These are phyloP conservation scores for Metopolophium dirhodum DNA, from an alignment of 1,140 invertebrate species.

Conservation along the genomic window DNA sequence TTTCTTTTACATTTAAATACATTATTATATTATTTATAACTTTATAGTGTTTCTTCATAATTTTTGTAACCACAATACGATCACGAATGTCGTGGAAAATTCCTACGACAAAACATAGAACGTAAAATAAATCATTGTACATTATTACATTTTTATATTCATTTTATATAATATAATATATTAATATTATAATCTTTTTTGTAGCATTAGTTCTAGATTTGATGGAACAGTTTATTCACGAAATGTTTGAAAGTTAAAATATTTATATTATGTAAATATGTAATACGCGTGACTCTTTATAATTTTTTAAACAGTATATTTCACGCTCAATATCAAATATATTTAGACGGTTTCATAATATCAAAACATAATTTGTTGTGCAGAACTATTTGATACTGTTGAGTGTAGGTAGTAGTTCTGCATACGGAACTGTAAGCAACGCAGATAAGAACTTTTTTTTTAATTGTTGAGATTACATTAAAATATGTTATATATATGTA, in stretches of 20 bases:
- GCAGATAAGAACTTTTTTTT: too few relatives aligned
- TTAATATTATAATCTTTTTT: neutral
- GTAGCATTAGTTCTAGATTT: neutral
- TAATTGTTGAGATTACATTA: too few relatives aligned
- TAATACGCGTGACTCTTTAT: neutral
- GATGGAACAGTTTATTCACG: neutral
- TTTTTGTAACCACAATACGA: neutral
- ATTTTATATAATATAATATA: neutral
- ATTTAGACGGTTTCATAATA: neutral
- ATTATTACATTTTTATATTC: neutral
- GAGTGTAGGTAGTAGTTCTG: too few relatives aligned
- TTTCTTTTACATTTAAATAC: neutral
- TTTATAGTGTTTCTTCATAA: neutral
- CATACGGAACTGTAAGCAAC: too few relatives aligned
- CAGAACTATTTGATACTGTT: too few relatives aligned
- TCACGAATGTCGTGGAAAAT: conserved; percentile 15
- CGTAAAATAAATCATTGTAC: conserved; percentile 1
- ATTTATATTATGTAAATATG: neutral
- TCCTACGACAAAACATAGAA: neutral
- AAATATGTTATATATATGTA: too few relatives aligned
- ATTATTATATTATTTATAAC: neutral
- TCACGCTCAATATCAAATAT: neutral
- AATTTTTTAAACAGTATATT: neutral
- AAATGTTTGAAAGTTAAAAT: neutral
- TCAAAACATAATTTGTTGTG: neutral